Conservation (phyloP, 2,797 vertebrate species). For the Catostomus latipinnis region DNA sequence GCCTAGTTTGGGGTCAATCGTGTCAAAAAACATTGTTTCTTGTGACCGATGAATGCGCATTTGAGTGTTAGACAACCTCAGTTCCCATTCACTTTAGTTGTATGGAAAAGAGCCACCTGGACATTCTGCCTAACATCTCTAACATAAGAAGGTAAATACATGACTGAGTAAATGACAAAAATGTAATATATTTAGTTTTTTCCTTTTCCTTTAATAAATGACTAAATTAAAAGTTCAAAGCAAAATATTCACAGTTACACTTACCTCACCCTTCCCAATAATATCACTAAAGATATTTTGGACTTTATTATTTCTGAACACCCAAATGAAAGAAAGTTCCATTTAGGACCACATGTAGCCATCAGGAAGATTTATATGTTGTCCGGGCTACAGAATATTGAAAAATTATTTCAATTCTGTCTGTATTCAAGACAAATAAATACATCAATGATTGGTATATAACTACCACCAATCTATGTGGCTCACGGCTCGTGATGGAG, state of each 20-base stretch:
- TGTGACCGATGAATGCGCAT: no score
- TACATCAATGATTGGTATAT: not conserved
- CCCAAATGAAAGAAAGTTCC: constrained; percentile 22
- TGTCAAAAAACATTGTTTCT: no score
- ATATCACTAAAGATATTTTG: not conserved
- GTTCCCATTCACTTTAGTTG: no score
- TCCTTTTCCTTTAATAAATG: not conserved
- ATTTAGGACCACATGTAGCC: constrained; percentile 50
- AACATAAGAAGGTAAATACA: no score
- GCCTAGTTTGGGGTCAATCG: no score
- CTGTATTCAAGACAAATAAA: constrained; percentile 4
- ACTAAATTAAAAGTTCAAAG: not conserved
- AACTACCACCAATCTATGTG: not conserved
- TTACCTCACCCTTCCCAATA: constrained; percentile 46
- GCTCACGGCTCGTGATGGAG: not conserved
- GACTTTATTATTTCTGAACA: constrained; percentile 30
- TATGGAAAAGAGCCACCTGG: no score
- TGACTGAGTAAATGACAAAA: constrained; percentile 7
- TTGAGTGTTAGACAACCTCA: no score
- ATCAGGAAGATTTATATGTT: constrained; percentile 42
- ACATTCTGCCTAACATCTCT: no score
- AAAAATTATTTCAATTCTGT: not conserved
- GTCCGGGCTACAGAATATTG: not conserved
- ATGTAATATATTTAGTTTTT: not conserved
- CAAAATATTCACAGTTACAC: constrained; percentile 39